Base-by-base conservation (phyloP, 1,140 invertebrate species). In the Microplitis demolitor region DNA sequence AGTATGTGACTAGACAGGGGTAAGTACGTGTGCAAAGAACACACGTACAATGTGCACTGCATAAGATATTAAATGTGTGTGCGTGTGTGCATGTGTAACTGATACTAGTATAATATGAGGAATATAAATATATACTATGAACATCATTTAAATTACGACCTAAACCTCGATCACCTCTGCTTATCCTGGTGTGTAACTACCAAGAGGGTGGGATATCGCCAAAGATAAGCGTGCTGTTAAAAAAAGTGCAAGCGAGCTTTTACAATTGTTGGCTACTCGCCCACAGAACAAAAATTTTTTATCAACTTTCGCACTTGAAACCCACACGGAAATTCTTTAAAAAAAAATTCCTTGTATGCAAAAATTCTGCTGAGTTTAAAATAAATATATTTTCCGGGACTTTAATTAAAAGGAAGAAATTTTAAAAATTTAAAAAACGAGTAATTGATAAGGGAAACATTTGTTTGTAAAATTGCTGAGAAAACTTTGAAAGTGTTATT, bases 101-200 rank as follows among this genome's bases (percentile, higher is more conserved):
- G 45, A 54, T 54, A 58, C 56, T 58, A 16, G 24, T 58, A 58
- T 31, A 6, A 58, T 11, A 6, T 4, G 31, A 9, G 24, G 56
- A 58, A 31, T 11, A 62, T 62, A 56, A 56, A 11, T 56, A 56
- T 56, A 56, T 24, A 24, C 53, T n/a, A 37, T 11, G 35, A 35
- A 45, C 6, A 34, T 54, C 50, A 67, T 67, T 54, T 78, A 78
- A 78, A 78, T 77, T 76, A 77, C 70, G 33, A 56, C 61, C 67
- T 45, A 31, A 68, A 75, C 76, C 69, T 79, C 67, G 73, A 63
- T 71, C 70, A 69, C 71, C 73, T 14, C 33, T 50, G 33, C 33
- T 4, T 13, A 24, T 68, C 63, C 62, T 60, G 50, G 70, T 75
- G 37, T 73, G 66, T 74, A 72, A 60, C 35, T 11, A 69, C 70